These are phyloP conservation scores for Cryptocephalus primarius DNA, from an alignment of 2,888 invertebrate genomes.

Conservation along the genomic window DNA sequence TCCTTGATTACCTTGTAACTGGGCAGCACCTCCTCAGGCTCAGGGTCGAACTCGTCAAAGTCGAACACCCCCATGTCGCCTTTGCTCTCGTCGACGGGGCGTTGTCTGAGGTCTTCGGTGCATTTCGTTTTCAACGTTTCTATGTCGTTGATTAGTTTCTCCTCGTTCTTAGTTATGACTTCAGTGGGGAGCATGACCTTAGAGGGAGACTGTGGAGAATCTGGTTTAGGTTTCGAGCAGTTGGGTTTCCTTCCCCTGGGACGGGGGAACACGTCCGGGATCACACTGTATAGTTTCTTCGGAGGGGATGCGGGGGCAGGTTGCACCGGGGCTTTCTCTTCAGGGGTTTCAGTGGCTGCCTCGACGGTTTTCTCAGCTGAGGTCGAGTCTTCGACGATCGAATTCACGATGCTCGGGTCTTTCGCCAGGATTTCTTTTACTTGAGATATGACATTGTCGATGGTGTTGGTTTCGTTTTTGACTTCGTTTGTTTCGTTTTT, in stretches of 20 bases:
- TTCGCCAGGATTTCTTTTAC: neutral
- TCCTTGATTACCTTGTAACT: conserved; percentile 1
- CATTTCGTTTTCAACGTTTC: neutral
- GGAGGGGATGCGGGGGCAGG: too few species aligned
- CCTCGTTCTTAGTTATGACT: too few species aligned
- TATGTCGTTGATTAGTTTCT: neutral
- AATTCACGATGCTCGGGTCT: neutral
- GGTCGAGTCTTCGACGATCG: neutral
- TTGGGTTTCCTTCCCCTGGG: too few species aligned
- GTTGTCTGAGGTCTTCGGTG: neutral
- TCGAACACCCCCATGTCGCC: conserved; percentile 11
- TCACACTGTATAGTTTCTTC: too few species aligned
- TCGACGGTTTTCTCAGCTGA: neutral
- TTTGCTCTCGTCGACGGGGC: conserved; percentile 1
- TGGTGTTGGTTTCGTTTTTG: neutral
- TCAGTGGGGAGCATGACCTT: too few species aligned
- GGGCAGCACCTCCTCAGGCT: conserved; percentile 7
- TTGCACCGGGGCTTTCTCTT: too few species aligned
- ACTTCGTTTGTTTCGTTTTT: neutral
- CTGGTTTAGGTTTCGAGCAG: too few species aligned
- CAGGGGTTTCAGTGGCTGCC: too few species aligned
- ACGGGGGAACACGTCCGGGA: too few species aligned
- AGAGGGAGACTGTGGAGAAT: too few species aligned
- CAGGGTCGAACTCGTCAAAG: conserved; percentile 8
- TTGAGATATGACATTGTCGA: neutral